Conservation (phyloP, 2,797 vertebrate species). For the Galagoides demidoff region DNA sequence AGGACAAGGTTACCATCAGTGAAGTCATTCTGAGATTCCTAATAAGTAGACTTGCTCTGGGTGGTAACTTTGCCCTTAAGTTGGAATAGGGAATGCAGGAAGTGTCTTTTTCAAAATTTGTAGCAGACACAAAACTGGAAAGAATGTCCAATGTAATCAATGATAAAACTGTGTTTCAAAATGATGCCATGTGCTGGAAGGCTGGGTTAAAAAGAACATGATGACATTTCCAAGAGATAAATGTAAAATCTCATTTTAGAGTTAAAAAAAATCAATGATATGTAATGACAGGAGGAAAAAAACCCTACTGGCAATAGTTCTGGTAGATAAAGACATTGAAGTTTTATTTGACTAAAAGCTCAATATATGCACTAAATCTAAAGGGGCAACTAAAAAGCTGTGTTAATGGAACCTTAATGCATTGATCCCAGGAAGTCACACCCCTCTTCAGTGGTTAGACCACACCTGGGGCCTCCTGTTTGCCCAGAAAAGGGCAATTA, state of each 20-base stretch:
- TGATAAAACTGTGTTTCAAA: slow-evolving; percentile 45
- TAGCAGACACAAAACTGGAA: background rate
- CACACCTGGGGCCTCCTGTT: background rate
- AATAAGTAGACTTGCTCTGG: background rate
- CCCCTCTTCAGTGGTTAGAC: background rate
- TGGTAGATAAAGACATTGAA: slow-evolving; percentile 33
- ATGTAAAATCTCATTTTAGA: slow-evolving; percentile 66
- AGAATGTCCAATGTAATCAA: background rate
- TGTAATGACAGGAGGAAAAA: slow-evolving; percentile 36
- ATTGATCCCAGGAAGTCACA: slow-evolving; percentile 1
- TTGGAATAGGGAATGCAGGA: background rate
- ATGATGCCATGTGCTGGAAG: slow-evolving; percentile 28
- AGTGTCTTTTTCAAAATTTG: background rate
- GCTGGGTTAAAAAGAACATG: slow-evolving; percentile 64
- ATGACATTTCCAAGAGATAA: slow-evolving; percentile 64
- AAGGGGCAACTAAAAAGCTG: background rate
- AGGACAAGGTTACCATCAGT: background rate
- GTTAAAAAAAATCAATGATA: slow-evolving; percentile 45
- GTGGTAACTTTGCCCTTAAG: background rate
- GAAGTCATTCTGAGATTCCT: background rate
- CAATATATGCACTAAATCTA: slow-evolving; percentile 25
- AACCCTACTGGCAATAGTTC: background rate
- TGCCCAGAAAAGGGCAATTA: background rate
- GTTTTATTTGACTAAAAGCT: slow-evolving; percentile 52
- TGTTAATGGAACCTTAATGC: background rate